Evolutionary conservation across 2,888 invertebrate species (phyloP).

Genomic region (Tenthredo notha): DNA sequence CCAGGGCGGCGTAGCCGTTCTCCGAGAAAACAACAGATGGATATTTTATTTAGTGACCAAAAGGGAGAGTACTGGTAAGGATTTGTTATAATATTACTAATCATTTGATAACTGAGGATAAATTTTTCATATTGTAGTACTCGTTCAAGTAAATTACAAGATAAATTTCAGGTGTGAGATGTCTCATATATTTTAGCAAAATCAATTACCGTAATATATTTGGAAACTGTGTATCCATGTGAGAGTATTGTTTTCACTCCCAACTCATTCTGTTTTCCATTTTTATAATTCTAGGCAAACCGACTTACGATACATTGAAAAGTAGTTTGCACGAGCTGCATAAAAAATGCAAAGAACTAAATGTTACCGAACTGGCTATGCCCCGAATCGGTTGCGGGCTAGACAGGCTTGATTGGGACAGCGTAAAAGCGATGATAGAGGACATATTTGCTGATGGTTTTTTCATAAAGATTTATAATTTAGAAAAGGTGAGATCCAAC

Average conservation of each 20-base stretch:
- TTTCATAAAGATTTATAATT: conserved; percentile 80
- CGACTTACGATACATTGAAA: conserved; percentile 65
- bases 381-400: conserved; percentile 85
- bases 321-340: conserved; percentile 70
- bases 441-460: conserved; percentile 79
- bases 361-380: conserved; percentile 81
- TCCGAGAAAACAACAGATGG: conserved; percentile 55
- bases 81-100: neutral
- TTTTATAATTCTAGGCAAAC: conserved; percentile 61
- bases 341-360: conserved; percentile 77
- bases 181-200: neutral
- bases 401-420: conserved; percentile 83
- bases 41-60: conserved; percentile 76
- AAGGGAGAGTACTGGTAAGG: conserved; percentile 69
- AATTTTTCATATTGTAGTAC: neutral
- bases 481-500: conserved; percentile 68
- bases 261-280: neutral
- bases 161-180: neutral
- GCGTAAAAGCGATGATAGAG: conserved; percentile 80
- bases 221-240: neutral
- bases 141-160: neutral
- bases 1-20: conserved; percentile 62
- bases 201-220: neutral
- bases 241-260: neutral
- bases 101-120: neutral